Conservation (phyloP, 2,113 vertebrate species). For the Nesospiza acunhae region DNA sequence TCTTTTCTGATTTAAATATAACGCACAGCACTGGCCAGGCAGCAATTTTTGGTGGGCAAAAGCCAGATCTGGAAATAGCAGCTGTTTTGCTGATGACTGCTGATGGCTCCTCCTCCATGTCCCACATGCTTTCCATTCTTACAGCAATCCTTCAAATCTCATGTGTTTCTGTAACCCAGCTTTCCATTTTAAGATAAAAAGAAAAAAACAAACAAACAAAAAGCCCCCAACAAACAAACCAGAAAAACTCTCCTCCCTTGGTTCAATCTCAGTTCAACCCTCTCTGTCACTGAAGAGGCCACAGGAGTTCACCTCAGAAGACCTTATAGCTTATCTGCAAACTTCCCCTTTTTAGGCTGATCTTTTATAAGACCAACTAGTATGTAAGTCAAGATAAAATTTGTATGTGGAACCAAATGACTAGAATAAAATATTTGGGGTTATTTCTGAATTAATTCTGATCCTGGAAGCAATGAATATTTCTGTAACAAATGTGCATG, state of each 20-base stretch:
- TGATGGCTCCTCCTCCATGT: not conserved
- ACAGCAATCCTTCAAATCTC: not conserved
- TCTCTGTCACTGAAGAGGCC: not conserved
- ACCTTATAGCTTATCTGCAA: not conserved
- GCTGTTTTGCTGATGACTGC: not conserved
- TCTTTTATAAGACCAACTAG: not conserved
- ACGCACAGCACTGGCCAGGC: not conserved
- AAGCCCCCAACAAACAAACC: not conserved
- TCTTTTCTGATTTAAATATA: not conserved
- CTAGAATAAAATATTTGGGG: not conserved
- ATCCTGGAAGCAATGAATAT: slow-evolving; percentile 17
- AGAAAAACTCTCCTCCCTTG: not conserved
- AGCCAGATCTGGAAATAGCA: not conserved
- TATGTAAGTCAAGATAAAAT: not conserved
- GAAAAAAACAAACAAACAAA: not conserved
- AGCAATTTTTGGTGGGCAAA: not conserved
- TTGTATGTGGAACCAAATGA: not conserved
- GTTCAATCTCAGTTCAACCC: slow-evolving; percentile 21
- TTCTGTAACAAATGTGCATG: slow-evolving; percentile 42
- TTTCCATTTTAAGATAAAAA: not conserved
- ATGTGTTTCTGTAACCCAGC: not conserved
- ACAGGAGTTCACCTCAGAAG: not conserved
- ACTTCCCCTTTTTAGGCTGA: not conserved
- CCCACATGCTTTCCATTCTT: not conserved
- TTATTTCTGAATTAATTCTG: slow-evolving; percentile 19